Base-by-base conservation (phyloP, 2,797 vertebrate genomes). In the Rachycentron canadum region DNA sequence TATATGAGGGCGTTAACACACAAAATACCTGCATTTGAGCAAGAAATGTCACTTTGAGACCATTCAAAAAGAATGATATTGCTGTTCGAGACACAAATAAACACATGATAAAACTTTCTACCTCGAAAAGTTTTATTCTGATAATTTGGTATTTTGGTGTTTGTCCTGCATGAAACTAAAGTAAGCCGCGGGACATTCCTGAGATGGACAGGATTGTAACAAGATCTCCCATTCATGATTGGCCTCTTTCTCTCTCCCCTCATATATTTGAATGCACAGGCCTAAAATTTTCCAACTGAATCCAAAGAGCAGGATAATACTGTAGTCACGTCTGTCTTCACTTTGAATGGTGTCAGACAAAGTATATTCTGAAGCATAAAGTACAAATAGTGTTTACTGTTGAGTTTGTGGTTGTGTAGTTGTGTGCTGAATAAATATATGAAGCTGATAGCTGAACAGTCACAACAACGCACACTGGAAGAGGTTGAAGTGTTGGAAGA, bases 101-200 rank as follows among this genome's bases (percentile, higher is more conserved):
- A 25, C 23, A 73, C 34, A 69, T 17, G 57, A 23, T 50, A 1
- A 55, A 25, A 61, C 47, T 57, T 74, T 45, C 17, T 32, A 13
- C n/a, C 3, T 52, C 52, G 9, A 64, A 32, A 64, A 52, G 19
- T 21, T 63, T 47, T 52, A 30, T 64, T 40, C 26, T 5, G 32
- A 7, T 43, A 11, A 30, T 38, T 4, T 64, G 53, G 38, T 56
- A 63, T 64, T 72, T 53, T 23, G n/a, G 23, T 68, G 45, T 81
- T 84, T 82, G 62, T 67, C 32, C 26, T 73, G 47, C 66, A 30
- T 1, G 7, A 64, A 79, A 73, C 68, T 26, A 79, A 86, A 89
- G 67, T 47, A 62, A 58, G 40, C 76, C 57, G 49, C 63, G 69
- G 85, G 80, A 86, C 81, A 88, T 85, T 88, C 84, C 82, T 62